A percentile compares a stretch with the other conserved stretches of the same genome.
Evolutionary conservation across 2,797 vertebrate genomes (phyloP).

Genomic region (Vipera latastei): DNA sequence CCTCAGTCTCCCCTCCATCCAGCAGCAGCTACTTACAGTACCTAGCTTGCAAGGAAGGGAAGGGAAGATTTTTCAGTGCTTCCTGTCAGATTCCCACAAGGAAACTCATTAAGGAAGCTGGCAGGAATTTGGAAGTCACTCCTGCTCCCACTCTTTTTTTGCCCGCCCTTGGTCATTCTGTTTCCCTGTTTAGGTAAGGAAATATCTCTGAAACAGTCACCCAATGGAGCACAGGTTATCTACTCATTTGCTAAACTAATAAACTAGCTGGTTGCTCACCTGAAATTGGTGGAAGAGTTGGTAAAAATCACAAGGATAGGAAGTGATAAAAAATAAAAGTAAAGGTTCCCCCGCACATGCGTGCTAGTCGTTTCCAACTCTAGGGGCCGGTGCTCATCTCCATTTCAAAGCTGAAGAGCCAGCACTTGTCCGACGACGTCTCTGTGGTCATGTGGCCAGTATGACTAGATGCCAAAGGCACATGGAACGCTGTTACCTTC

Average conservation of each 20-base stretch:
- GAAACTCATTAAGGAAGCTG: not conserved
- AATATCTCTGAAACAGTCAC: not conserved
- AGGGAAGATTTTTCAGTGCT: not conserved
- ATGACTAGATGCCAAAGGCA: no score
- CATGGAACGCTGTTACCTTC: no score
- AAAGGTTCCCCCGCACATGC: no score
- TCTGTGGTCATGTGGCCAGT: no score
- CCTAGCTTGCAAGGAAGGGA: not conserved
- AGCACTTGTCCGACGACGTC: no score
- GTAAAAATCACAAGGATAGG: not conserved
- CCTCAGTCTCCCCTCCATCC: not conserved
- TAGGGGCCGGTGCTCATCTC: no score
- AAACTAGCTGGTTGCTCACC: not conserved
- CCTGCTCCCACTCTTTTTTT: not conserved
- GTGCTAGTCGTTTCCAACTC: no score
- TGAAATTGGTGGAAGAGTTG: not conserved
- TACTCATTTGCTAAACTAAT: not conserved
- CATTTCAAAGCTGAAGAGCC: no score
- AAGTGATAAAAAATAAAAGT: not conserved
- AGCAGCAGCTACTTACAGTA: not conserved
- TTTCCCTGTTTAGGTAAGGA: not conserved
- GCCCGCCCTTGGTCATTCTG: not conserved
- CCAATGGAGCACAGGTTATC: not conserved
- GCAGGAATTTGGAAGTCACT: not conserved
- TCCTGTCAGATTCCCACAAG: not conserved